Conservation (phyloP, 2,888 invertebrate species). For the Pterobdella sp. region DNA sequence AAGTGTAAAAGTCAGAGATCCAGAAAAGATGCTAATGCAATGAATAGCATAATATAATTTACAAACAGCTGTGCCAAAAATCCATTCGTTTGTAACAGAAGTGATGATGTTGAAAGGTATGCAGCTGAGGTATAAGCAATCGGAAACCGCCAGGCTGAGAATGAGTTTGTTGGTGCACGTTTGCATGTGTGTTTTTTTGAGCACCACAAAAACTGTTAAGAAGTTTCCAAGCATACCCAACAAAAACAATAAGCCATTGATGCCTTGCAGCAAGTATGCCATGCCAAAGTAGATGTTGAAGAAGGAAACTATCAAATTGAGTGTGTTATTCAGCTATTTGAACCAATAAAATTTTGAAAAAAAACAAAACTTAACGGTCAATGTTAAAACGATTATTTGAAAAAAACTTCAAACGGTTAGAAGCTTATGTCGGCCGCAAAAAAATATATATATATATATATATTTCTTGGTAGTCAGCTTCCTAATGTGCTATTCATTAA, state of each 20-base stretch:
- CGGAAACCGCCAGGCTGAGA: slow-evolving; percentile 38
- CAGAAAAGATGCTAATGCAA: slow-evolving; percentile 39
- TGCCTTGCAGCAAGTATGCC: no score
- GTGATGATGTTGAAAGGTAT: slow-evolving; percentile 37
- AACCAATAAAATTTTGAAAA: no score
- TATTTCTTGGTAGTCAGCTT: no score
- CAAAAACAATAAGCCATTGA: slow-evolving; percentile 31
- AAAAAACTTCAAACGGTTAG: no score
- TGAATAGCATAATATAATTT: slow-evolving; percentile 36
- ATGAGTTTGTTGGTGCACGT: slow-evolving; percentile 39
- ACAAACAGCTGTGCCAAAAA: slow-evolving; percentile 36
- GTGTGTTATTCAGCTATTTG: no score
- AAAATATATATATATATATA: no score
- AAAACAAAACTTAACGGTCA: no score
- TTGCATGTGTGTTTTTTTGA: slow-evolving; percentile 38
- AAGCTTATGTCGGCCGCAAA: no score
- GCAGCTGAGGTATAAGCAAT: slow-evolving; percentile 36
- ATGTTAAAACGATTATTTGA: no score
- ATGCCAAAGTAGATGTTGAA: no score
- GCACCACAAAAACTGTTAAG: slow-evolving; percentile 36
- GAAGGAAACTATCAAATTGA: no score
- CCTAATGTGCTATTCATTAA: no score
- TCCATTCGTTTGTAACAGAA: slow-evolving; percentile 32
- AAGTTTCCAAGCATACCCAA: slow-evolving; percentile 35
- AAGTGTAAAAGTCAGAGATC: slow-evolving; percentile 36